A percentile compares a stretch with the other conserved stretches of the same genome.
Evolutionary conservation across 2,888 invertebrate genomes (phyloP).

Genomic region (Himalopsyche anomala): DNA sequence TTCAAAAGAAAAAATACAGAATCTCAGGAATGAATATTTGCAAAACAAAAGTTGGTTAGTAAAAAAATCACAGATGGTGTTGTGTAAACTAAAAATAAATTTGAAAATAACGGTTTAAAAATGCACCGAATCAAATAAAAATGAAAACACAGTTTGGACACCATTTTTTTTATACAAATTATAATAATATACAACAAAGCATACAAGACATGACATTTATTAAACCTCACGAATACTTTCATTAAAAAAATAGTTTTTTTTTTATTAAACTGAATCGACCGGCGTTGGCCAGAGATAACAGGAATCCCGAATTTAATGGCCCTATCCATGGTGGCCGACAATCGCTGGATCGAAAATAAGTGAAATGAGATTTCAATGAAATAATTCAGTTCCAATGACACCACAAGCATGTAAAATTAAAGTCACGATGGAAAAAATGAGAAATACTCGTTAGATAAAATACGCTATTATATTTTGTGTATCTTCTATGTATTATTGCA

Average conservation of each 20-base stretch:
- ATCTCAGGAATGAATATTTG: constrained; percentile 37
- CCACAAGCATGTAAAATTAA: constrained; percentile 34
- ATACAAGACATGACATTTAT: constrained; percentile 28
- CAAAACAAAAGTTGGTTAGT: neutral
- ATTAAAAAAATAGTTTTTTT: constrained; percentile 29
- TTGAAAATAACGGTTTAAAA: constrained; percentile 20
- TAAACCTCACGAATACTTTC: constrained; percentile 16
- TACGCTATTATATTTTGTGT: constrained; percentile 14
- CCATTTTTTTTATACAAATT: constrained; percentile 36
- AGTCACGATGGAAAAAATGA: neutral
- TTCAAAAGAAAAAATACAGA: constrained; percentile 23
- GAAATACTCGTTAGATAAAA: constrained; percentile 41
- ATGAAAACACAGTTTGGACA: constrained; percentile 6
- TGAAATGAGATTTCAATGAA: neutral
- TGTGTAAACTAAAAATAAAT: constrained; percentile 9
- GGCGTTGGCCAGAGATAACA: no score
- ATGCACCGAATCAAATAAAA: constrained; percentile 24
- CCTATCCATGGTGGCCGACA: no score
- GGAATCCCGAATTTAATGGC: no score
- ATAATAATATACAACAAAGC: constrained; percentile 9
- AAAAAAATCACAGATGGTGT: constrained; percentile 36
- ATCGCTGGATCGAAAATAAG: neutral
- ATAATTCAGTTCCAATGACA: neutral
- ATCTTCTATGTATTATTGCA: constrained; percentile 42
- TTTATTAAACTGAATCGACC: neutral